Base-by-base conservation (phyloP, 2,797 vertebrate genomes). In the Phalloptychus januarius region DNA sequence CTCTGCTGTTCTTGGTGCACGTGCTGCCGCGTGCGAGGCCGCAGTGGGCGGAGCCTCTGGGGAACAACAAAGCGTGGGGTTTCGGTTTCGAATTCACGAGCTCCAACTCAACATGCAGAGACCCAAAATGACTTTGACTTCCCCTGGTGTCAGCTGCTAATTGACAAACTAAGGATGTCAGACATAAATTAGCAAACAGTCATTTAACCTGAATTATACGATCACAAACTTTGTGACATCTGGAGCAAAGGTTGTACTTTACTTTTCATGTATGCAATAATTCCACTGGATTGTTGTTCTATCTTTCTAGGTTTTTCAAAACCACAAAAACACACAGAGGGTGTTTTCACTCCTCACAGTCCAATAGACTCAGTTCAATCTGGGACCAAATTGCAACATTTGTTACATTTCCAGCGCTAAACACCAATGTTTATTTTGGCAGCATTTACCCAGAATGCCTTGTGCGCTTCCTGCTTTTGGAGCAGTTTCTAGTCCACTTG, bases 31-130 rank as follows among this genome's bases (percentile, higher is more conserved):
- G 63, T 87, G 85, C 81, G 61, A 78, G n/a, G 31, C 71, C 8
- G 72, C 25, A 81, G 87, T 89, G 79, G 88, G 89, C 79, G 86
- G 83, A 67, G 74, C 79, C 85, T 67, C 76, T 7, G 80, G 88
- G 88, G 85, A 85, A 86, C 63, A 52, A 88, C 75, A 71, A 78
- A 87, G 82, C 69, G 85, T 87, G 87, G 58, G 58, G 90, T 74
- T 83, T 78, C 10, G 79, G 85, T 85, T 89, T 90, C 82, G 85
- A 74, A 87, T 88, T 84, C 81, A 80, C 78, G 25, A 80, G 81
- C 74, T 82, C 54, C 71, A 78, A 78, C 86, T 82, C 74, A 89
- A 88, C 86, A 85, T 56, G 20, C 45, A 28, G 33, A 63, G 86
- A 83, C 78, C 82, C 74, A 80, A 86, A 90, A 87, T 74, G 77